A percentile compares a stretch with the other conserved stretches of the same genome.
Conservation (phyloP, 2,113 vertebrate species). For the Pogonocichla stellata region DNA sequence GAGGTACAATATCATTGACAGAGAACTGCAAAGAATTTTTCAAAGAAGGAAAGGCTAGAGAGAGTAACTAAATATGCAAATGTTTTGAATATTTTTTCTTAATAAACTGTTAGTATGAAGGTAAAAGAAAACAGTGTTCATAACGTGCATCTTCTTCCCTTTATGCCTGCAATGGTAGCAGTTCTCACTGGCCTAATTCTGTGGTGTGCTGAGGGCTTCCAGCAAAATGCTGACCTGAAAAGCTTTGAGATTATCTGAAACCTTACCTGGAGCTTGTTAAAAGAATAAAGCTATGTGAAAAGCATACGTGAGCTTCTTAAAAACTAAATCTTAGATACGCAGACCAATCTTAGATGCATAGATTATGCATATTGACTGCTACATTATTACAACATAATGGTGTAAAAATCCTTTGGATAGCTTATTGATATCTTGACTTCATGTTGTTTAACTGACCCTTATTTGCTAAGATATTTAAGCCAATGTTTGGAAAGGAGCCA, state of each 20-base stretch:
- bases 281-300: background rate
- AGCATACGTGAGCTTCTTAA: background rate
- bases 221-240: background rate
- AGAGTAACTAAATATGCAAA: background rate
- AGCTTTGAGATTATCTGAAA: background rate
- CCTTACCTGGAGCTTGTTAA: background rate
- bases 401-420: conserved; percentile 17
- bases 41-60: background rate
- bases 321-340: background rate
- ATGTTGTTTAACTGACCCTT: conserved; percentile 37
- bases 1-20: background rate
- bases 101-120: conserved; percentile 17
- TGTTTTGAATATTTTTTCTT: background rate
- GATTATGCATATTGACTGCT: conserved; percentile 7
- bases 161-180: background rate
- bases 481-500: conserved; percentile 1
- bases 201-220: background rate
- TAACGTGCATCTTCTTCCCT: accelerated
- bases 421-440: conserved; percentile 2
- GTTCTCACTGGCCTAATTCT: background rate
- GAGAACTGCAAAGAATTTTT: background rate
- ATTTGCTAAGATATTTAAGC: conserved; percentile 9
- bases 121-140: background rate
- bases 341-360: background rate
- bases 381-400: background rate